Conservation (phyloP, 1,140 invertebrate species). For the Cotesia typhae region DNA sequence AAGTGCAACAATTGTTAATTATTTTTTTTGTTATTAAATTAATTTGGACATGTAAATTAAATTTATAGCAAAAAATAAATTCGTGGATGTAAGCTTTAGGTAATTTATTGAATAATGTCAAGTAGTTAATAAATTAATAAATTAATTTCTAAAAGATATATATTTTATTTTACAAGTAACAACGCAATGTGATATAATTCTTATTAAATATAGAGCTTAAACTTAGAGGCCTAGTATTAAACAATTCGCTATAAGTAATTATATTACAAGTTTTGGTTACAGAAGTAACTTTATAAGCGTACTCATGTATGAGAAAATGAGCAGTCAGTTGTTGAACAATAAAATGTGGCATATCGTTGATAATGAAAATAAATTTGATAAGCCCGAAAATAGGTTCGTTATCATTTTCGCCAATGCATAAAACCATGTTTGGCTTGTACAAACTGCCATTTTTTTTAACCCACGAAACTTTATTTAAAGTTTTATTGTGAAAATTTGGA, state of each 20-base stretch:
- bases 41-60: too few species aligned
- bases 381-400: slow-evolving; percentile 23
- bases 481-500: too few species aligned
- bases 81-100: too few species aligned
- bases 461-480: background rate
- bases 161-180: background rate
- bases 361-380: slow-evolving; percentile 34
- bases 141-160: too few species aligned
- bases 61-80: too few species aligned
- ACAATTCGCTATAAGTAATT: slow-evolving; percentile 19
- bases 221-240: slow-evolving; percentile 29
- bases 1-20: too few species aligned
- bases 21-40: too few species aligned
- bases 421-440: slow-evolving; percentile 33
- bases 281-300: slow-evolving; percentile 32
- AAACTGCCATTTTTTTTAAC: slow-evolving; percentile 32
- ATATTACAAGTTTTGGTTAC: slow-evolving; percentile 17
- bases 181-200: slow-evolving; percentile 25
- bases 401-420: slow-evolving; percentile 26
- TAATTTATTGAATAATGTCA: too few species aligned
- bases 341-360: slow-evolving; percentile 25
- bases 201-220: slow-evolving; percentile 27
- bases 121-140: too few species aligned
- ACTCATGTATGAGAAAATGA: slow-evolving; percentile 24
- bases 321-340: slow-evolving; percentile 20